Percentiles rank a stretch among this genome's conserved stretches.
phyloP scores from a whole-genome alignment of 37 sponge, comb jelly and placozoan species.

The Petrosia ficiformis region DNA sequence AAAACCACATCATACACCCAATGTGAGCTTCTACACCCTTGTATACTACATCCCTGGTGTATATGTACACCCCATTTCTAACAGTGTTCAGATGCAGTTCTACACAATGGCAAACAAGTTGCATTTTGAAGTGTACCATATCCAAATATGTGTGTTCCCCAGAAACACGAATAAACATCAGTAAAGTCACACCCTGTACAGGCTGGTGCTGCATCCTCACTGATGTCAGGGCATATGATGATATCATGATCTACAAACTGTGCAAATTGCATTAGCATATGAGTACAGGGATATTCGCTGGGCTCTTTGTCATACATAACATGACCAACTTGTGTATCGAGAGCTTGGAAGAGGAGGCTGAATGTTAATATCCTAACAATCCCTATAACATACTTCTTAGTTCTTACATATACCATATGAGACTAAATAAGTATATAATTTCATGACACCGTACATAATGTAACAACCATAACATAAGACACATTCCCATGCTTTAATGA shows the following conservation, averaged over 20 bases:
- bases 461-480: too few species aligned
- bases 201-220: constrained; percentile 2
- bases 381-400: too few species aligned
- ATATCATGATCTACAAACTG: constrained; percentile 82
- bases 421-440: too few species aligned
- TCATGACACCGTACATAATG: too few species aligned
- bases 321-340: constrained; percentile 45
- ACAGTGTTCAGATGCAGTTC: constrained; percentile 55
- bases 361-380: too few species aligned
- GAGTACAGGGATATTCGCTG: constrained; percentile 16
- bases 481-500: too few species aligned
- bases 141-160: constrained; percentile 56
- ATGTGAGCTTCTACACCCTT: too few species aligned
- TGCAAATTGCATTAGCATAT: constrained; percentile 82
- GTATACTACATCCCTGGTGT: too few species aligned
- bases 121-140: constrained; percentile 17
- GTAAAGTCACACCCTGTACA: constrained; percentile 25
- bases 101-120: constrained; percentile 38
- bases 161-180: constrained; percentile 40
- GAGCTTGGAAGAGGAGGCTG: constrained; percentile 63
- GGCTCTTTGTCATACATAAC: constrained; percentile 22
- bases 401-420: too few species aligned
- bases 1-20: too few species aligned
- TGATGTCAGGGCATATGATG: constrained; percentile 45
- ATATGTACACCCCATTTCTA: too few species aligned